phyloP scores from a whole-genome alignment of 2,888 invertebrate species.

The Orchesella flavescens region DNA sequence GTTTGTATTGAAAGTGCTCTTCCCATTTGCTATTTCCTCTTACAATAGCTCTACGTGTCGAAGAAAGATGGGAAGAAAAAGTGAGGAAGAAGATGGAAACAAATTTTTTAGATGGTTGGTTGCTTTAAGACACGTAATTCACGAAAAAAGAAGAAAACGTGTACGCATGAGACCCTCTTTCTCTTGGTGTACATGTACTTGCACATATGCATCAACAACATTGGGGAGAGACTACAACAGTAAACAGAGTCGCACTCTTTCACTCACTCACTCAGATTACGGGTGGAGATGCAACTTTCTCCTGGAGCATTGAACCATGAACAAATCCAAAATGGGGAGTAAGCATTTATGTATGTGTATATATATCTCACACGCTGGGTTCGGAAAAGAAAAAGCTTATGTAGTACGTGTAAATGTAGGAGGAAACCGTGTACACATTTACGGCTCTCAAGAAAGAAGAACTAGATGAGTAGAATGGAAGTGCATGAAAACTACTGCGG shows the following conservation, averaged over 20 bases:
- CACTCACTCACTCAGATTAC: constrained; percentile 10
- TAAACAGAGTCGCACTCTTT: neutral
- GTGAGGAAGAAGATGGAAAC: constrained; percentile 19
- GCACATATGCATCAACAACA: too few relatives aligned
- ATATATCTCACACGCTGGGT: neutral
- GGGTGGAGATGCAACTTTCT: constrained; percentile 30
- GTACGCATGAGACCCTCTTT: too few relatives aligned
- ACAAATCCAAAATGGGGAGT: constrained; percentile 16
- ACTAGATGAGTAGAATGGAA: neutral
- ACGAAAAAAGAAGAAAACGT: neutral
- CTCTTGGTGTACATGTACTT: too few relatives aligned
- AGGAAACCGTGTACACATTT: neutral
- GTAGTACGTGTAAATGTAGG: neutral
- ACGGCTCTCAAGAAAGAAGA: neutral
- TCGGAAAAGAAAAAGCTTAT: neutral
- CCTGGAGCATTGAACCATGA: constrained; percentile 20
- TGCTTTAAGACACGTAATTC: constrained; percentile 16
- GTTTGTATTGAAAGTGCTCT: neutral
- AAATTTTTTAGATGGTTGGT: constrained; percentile 38
- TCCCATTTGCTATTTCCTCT: constrained; percentile 27
- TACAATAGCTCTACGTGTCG: neutral
- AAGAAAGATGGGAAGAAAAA: neutral
- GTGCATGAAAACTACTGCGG: neutral
- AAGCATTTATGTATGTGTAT: neutral
- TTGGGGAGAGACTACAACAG: neutral